phyloP scores from a whole-genome alignment of 2,888 invertebrate species.

The Drymonia ruficornis region DNA sequence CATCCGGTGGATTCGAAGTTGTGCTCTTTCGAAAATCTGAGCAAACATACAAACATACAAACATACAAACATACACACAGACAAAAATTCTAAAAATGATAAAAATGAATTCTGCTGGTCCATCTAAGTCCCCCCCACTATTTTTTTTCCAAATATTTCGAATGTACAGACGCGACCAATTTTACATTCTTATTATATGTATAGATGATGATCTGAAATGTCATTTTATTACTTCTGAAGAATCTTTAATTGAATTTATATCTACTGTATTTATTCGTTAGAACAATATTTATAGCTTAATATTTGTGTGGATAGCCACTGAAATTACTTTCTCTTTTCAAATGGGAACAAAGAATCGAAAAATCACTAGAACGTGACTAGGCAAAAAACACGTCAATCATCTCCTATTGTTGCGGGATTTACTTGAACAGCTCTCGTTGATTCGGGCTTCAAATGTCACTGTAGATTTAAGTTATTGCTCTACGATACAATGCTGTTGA shows the following conservation, averaged over 20 bases:
- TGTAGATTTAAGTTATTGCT: conserved; percentile 19
- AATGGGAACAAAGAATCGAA: conserved; percentile 50
- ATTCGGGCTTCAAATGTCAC: conserved; percentile 26
- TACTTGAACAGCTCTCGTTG: conserved; percentile 34
- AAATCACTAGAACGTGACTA: conserved; percentile 50
- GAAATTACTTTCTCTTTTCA: conserved; percentile 60
- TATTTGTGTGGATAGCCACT: conserved; percentile 26
- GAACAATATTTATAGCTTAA: conserved; percentile 9
- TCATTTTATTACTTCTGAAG: not conserved
- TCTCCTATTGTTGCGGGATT: conserved; percentile 45
- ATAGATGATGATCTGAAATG: not conserved
- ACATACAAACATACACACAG: too few relatives aligned
- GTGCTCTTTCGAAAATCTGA: too few relatives aligned
- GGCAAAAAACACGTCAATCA: conserved; percentile 57
- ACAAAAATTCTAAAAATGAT: too few relatives aligned
- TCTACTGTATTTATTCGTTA: not conserved
- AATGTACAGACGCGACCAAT: too few relatives aligned
- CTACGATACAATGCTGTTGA: conserved; percentile 26
- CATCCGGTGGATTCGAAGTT: too few relatives aligned
- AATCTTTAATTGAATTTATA: not conserved
- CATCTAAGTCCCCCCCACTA: too few relatives aligned
- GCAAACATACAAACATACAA: too few relatives aligned
- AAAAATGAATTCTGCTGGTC: too few relatives aligned
- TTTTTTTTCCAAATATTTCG: too few relatives aligned
- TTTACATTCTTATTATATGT: too few relatives aligned